These are phyloP conservation scores for Tilapia sparmanii DNA, from an alignment of 2,113 vertebrate genomes.

Conservation along the genomic window DNA sequence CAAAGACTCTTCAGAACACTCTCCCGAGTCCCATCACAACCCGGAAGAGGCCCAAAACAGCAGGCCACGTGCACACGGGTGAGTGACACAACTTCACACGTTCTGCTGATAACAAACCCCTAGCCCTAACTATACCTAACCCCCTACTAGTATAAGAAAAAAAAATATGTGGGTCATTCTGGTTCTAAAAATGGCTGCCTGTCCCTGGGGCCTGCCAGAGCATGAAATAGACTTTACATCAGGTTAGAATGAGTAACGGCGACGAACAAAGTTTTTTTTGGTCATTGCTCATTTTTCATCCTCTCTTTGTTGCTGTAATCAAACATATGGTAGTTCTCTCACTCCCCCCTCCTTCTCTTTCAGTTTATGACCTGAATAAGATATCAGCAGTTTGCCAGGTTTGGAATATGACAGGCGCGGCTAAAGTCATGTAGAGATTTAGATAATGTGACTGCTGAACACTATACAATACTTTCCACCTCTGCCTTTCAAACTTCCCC, in stretches of 20 bases:
- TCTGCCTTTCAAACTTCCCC: slow-evolving; percentile 41
- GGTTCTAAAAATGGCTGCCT: slow-evolving; percentile 59
- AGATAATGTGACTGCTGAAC: slow-evolving; percentile 51
- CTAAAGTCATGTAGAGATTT: slow-evolving; percentile 53
- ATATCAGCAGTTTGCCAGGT: slow-evolving; percentile 58
- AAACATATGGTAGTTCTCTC: slow-evolving; percentile 33
- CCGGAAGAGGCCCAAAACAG: slow-evolving; percentile 47
- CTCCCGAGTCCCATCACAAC: slow-evolving; percentile 33
- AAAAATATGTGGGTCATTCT: slow-evolving; percentile 63
- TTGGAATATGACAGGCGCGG: slow-evolving; percentile 44
- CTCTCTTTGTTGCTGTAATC: slow-evolving; percentile 43
- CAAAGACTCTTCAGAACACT: slow-evolving; percentile 36
- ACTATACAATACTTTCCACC: slow-evolving; percentile 42
- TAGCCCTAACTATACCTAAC: slow-evolving; percentile 42
- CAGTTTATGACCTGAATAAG: slow-evolving; percentile 65
- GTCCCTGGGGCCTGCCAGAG: slow-evolving; percentile 52
- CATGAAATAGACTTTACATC: slow-evolving; percentile 76
- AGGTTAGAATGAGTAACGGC: slow-evolving; percentile 46
- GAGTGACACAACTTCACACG: neutral
- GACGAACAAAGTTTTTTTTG: slow-evolving; percentile 41
- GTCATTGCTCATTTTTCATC: slow-evolving; percentile 55
- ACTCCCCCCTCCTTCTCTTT: neutral
- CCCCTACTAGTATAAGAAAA: neutral
- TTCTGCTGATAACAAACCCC: slow-evolving; percentile 33
- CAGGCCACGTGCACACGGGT: neutral